phyloP scores from a whole-genome alignment of 1,140 invertebrate species.

The Pseudoatta argentina region DNA sequence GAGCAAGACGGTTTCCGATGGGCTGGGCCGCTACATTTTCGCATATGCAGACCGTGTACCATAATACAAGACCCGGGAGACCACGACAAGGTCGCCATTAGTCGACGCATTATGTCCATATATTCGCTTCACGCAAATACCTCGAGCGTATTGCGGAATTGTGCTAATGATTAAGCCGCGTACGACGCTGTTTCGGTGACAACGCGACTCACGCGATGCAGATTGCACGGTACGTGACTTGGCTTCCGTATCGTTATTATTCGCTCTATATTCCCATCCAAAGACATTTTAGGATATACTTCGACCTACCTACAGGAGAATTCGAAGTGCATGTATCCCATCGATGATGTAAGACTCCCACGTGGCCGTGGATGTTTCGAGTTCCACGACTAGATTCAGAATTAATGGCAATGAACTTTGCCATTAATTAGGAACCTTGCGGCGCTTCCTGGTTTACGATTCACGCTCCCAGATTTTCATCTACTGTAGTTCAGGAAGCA shows the following conservation, averaged over 20 bases:
- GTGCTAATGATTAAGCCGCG: conserved; percentile 67
- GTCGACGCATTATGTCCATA: conserved; percentile 65
- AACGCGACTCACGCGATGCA: conserved; percentile 35
- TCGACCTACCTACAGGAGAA: conserved; percentile 3
- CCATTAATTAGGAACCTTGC: conserved; percentile 56
- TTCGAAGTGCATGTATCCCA: conserved; percentile 39
- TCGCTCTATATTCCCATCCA: neutral
- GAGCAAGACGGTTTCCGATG: neutral
- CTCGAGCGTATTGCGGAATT: conserved; percentile 69
- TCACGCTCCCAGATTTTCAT: conserved; percentile 54
- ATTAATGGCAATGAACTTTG: conserved; percentile 63
- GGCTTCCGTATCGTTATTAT: conserved; percentile 34
- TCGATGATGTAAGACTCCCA: conserved; percentile 59
- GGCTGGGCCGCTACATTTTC: conserved; percentile 12
- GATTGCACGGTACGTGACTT: conserved; percentile 46
- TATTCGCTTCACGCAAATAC: conserved; percentile 63
- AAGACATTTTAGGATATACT: neutral
- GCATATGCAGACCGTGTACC: conserved; percentile 53
- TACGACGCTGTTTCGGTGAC: conserved; percentile 50
- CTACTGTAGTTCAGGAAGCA: conserved; percentile 24
- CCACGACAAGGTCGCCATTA: conserved; percentile 69
- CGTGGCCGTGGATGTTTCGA: conserved; percentile 61
- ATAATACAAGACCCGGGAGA: conserved; percentile 69
- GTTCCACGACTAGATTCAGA: conserved; percentile 49
- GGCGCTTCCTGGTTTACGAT: conserved; percentile 24